These are phyloP conservation scores for Marisa cornuarietis DNA, from an alignment of 1,140 invertebrate species.

Conservation along the genomic window DNA sequence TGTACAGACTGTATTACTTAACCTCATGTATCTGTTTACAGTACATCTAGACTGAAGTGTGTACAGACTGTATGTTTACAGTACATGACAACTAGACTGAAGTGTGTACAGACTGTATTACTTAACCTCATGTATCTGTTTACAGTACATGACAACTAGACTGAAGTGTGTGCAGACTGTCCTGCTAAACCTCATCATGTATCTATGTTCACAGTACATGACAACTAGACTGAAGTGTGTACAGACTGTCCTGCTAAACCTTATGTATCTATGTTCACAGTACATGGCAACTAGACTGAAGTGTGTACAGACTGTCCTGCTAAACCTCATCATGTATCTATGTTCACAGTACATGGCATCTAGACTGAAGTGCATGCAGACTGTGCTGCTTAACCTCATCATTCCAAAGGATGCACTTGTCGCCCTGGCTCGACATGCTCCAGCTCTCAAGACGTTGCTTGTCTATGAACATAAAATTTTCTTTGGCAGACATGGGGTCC, in stretches of 20 bases:
- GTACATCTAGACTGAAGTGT: neutral
- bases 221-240: neutral
- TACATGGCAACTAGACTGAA: too few species aligned
- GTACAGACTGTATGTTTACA: neutral
- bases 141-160: too few species aligned
- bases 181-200: too few species aligned
- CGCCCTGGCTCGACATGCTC: neutral
- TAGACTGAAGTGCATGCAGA: neutral
- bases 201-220: conserved; percentile 1
- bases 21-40: neutral
- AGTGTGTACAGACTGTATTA: too few species aligned
- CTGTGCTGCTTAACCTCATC: conserved; percentile 10
- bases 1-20: neutral
- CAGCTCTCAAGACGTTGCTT: neutral
- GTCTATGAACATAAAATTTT: conserved; percentile 20
- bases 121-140: too few species aligned
- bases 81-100: too few species aligned
- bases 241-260: neutral
- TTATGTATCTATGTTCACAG: neutral
- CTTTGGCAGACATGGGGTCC: conserved; percentile 7
- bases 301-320: neutral
- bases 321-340: too few species aligned
- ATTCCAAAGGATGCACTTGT: conserved; percentile 11
- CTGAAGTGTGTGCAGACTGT: too few species aligned
- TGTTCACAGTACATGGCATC: conserved; percentile 6